Conservation (phyloP, 2,888 invertebrate genomes). For the Apamea sordens region DNA sequence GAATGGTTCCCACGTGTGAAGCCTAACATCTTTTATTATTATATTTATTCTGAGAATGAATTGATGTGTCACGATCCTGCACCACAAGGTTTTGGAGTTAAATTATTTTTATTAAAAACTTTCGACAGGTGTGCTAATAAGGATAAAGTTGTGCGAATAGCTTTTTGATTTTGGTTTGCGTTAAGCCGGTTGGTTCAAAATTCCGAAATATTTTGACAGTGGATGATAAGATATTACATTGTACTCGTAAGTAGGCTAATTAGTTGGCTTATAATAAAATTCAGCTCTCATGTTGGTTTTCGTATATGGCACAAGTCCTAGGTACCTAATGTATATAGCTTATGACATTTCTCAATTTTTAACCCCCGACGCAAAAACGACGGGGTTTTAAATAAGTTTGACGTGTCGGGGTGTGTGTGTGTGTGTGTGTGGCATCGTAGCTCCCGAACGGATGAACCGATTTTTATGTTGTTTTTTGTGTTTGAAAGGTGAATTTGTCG, state of each 20-base stretch:
- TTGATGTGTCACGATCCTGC: constrained; percentile 40
- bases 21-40: constrained; percentile 18
- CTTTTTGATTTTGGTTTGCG: constrained; percentile 6
- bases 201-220: not conserved
- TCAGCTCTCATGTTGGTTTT: not conserved
- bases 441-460: no score
- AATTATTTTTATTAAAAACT: constrained; percentile 21
- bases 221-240: not conserved
- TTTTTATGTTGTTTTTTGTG: no score
- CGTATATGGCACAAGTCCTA: not conserved
- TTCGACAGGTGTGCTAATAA: constrained; percentile 5
- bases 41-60: constrained; percentile 38
- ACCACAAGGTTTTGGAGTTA: not conserved
- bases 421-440: no score
- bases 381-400: no score
- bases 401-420: no score
- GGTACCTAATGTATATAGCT: not conserved
- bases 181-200: not conserved
- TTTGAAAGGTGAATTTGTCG: no score
- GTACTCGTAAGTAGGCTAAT: not conserved
- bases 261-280: not conserved
- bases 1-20: constrained; percentile 41
- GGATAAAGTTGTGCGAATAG: constrained; percentile 11
- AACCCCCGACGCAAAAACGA: no score
- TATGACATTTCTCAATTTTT: not conserved